Conservation (phyloP, 2,797 vertebrate species). For the Morelia viridis region DNA sequence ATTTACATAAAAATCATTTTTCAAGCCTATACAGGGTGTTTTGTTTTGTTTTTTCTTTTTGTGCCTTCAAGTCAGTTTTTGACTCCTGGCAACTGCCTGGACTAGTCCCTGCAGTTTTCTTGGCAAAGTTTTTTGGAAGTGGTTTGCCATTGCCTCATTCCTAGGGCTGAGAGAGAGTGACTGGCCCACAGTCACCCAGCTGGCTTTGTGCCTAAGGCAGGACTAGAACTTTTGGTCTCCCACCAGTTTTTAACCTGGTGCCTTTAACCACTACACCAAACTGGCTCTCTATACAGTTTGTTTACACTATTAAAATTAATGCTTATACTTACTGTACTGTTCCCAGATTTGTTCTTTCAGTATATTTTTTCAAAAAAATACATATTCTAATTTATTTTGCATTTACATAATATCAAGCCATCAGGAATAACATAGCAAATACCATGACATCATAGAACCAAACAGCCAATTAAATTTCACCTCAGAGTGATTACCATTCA, state of each 20-base stretch:
- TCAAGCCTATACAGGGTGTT: not conserved
- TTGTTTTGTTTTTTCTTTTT: not conserved
- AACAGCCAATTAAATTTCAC: not conserved
- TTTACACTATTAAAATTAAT: not conserved
- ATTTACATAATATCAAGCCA: not conserved
- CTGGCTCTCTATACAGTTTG: not conserved
- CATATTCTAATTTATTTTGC: not conserved
- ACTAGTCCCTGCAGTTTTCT: not conserved
- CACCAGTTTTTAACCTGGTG: not conserved
- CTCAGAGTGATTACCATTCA: not conserved
- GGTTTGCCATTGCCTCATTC: not conserved
- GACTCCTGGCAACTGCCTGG: not conserved
- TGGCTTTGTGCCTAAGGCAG: not conserved
- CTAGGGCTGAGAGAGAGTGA: not conserved
- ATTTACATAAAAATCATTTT: constrained; percentile 25
- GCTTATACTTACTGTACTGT: not conserved
- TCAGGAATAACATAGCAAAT: not conserved
- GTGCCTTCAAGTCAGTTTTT: not conserved
- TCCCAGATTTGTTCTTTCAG: not conserved
- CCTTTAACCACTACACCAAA: not conserved
- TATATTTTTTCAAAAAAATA: not conserved
- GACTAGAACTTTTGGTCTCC: not conserved
- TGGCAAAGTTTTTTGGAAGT: not conserved
- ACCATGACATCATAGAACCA: not conserved
- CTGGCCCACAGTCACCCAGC: not conserved